Evolutionary conservation across 2,797 vertebrate species (phyloP), one percentile per base, ranked within the genome.

Genomic region (Sebastolobus alascanus): DNA sequence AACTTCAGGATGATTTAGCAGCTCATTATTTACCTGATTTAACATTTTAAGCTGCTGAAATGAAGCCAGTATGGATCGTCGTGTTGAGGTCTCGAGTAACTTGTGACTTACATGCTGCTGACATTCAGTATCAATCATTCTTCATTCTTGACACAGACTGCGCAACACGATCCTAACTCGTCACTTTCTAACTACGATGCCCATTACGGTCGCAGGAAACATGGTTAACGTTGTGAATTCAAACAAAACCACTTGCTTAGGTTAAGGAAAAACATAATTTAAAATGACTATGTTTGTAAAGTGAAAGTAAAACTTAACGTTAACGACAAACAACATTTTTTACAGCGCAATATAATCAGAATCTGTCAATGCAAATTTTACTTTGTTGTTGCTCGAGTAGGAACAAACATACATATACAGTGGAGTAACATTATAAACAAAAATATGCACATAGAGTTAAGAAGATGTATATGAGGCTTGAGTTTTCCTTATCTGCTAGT

Each of bases 21-120:
- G 8, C 65, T 70, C 0, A 4, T 68, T 37, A 69, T 65, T 68
- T 22, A n/a, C 13, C 63, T 69, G 59, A 79, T 60, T 59, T 60
- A 66, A 69, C 38, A 73, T 35, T 70, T 80, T 64, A 46, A 72
- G 84, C 43, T 37, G 56, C 29, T 55, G 33, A 77, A 68, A 56
- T 70, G 20, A 79, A 79, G 58, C 33, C 20, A 64, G 18, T 25
- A 20, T 67, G 38, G 8, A 6, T 9, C 60, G 50, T 29, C 2
- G 7, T 74, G 25, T 37, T 16, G 14, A 61, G 59, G 38, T 38
- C 38, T 54, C 5, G 27, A 37, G 33, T 38, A 56, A 16, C n/a
- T 63, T n/a, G n/a, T n/a, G 22, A 29, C 22, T 16, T 6, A 43
- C 22, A 35, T 54, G 29, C 33, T 73, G 27, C 14, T 67, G 63